phyloP scores from a whole-genome alignment of 2,888 invertebrate species.

The Syrista parreyssii region DNA sequence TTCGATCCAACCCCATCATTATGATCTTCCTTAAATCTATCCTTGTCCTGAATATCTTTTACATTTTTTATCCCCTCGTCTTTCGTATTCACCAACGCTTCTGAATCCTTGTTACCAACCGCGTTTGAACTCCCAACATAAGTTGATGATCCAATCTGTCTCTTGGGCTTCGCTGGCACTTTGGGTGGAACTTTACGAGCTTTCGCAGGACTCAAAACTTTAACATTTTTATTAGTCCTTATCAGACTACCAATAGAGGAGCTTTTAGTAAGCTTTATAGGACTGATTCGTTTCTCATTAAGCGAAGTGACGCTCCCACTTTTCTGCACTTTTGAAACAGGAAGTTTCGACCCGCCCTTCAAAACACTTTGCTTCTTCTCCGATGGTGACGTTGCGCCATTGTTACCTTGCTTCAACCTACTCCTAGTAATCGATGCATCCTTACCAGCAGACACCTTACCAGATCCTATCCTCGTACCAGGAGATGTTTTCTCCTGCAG shows the following conservation, averaged over 20 bases:
- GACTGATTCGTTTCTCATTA: slow-evolving; percentile 37
- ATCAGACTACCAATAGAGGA: slow-evolving; percentile 38
- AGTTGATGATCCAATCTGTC: not conserved
- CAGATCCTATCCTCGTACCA: not conserved
- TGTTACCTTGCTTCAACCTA: not conserved
- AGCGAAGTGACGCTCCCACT: slow-evolving; percentile 22
- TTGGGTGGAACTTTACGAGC: slow-evolving; percentile 32
- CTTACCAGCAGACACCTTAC: not conserved
- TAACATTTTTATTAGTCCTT: slow-evolving; percentile 21
- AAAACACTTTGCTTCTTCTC: slow-evolving; percentile 10
- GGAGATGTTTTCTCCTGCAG: slow-evolving; percentile 11
- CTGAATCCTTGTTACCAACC: not conserved
- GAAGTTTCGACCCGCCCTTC: slow-evolving; percentile 25
- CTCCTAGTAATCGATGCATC: slow-evolving; percentile 6
- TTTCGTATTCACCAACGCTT: not conserved
- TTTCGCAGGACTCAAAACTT: slow-evolving; percentile 23
- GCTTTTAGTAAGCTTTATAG: slow-evolving; percentile 39
- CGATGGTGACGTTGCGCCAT: slow-evolving; percentile 8
- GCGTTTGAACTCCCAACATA: not conserved
- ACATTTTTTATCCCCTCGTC: not conserved
- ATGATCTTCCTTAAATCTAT: not conserved
- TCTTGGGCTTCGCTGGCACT: slow-evolving; percentile 35
- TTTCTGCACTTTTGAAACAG: slow-evolving; percentile 26
- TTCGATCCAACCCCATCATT: not conserved
- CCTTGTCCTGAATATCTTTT: not conserved